phyloP scores from a whole-genome alignment of 2,797 vertebrate species.

The Clarias platycephalus region DNA sequence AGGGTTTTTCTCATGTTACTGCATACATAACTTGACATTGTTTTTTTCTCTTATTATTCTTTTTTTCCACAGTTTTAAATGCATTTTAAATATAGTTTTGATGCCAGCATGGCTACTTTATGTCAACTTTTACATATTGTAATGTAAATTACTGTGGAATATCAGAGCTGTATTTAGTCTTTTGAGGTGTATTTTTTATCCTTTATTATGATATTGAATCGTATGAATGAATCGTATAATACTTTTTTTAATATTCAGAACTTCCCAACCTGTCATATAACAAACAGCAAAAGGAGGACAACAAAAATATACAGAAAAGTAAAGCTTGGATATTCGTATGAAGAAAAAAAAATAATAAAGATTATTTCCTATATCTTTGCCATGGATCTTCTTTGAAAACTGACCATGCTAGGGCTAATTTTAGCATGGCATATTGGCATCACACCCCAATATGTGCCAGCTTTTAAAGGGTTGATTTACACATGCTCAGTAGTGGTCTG shows the following conservation, averaged over 20 bases:
- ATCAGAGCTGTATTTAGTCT: constrained; percentile 59
- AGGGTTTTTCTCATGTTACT: neutral
- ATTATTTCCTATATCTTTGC: constrained; percentile 33
- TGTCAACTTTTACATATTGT: constrained; percentile 61
- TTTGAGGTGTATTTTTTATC: constrained; percentile 57
- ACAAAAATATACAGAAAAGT: constrained; percentile 21
- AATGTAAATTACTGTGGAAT: constrained; percentile 59
- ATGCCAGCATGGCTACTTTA: constrained; percentile 56
- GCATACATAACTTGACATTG: constrained; percentile 27
- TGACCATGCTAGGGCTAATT: neutral
- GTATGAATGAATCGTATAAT: constrained; percentile 53
- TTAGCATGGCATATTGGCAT: neutral
- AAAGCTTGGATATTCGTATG: constrained; percentile 45
- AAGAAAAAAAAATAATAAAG: constrained; percentile 43
- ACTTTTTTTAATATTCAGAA: constrained; percentile 54
- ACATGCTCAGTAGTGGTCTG: neutral
- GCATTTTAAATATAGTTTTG: constrained; percentile 43
- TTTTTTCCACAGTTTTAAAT: constrained; percentile 38
- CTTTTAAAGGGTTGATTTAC: neutral
- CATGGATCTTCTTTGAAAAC: constrained; percentile 15
- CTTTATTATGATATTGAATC: constrained; percentile 57
- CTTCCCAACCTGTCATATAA: constrained; percentile 47
- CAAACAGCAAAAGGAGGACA: constrained; percentile 39
- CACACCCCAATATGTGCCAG: neutral
- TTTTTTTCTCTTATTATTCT: no score